Base-by-base conservation (phyloP, 2,113 vertebrate species). In the Lamprotornis superbus region DNA sequence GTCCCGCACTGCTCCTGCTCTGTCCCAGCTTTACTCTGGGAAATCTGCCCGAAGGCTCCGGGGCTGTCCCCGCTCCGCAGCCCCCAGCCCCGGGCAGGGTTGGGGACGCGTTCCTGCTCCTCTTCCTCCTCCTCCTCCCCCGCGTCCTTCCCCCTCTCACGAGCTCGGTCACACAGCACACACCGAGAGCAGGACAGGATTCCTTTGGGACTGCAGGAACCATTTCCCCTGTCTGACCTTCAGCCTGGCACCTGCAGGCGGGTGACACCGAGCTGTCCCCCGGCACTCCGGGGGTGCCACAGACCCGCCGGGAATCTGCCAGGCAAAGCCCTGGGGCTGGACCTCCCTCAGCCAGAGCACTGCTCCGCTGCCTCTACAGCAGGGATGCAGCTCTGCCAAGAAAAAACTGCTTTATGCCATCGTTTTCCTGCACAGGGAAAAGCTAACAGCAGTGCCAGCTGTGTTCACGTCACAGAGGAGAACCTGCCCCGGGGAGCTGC, bases 1-100 rank as follows among this genome's bases (percentile, higher is more conserved):
- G 1, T 2, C 47, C 18, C 11, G 1, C 22, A 0, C 11, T 7
- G 25, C 24, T 71, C 37, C 31, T 2, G 40, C 16, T 1, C 15
- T 2, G 27, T 8, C 15, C 11, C 35, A 13, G 47, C 23, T 24
- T 7, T 3, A 17, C 2, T 20, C 19, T n/a, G 4, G 2, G 9
- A 23, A 40, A 35, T 3, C 10, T 12, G 30, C 50, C 15, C 24
- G 2, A 31, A 9, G 46, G 7, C 12, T 40, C 47, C 11, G 30
- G 25, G 33, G 30, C 15, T 42, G 16, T 6, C 47, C 47, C 47
- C 23, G 22, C 47, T 13, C 47, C 22, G 47, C 47, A 49, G 47
- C 47, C 22, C 47, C 47, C 47, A 23, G 47, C 22, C 22, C 47
- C 47, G 12, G 47, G 47, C 47, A 8, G 23, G 47, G 47, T 9